These are phyloP conservation scores for Callyntrura sp. DNA, from an alignment of 2,888 invertebrate species.

Conservation along the genomic window DNA sequence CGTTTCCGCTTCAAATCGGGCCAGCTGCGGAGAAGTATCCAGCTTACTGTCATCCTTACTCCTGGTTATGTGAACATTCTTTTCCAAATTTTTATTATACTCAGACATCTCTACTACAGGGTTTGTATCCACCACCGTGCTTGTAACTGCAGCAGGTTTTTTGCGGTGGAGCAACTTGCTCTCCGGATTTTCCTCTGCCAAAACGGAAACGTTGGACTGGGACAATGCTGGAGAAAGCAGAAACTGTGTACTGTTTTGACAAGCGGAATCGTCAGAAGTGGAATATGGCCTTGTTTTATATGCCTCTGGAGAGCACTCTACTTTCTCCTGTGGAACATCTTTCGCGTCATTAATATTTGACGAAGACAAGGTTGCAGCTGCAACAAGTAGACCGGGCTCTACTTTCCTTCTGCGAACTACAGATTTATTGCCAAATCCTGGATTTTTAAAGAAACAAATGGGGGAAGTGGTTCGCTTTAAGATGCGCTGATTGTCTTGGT, in stretches of 20 bases:
- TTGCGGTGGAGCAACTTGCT: neutral
- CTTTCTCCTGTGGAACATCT: neutral
- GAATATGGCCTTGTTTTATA: no score
- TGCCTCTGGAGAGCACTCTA: neutral
- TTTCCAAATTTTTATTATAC: slow-evolving; percentile 39
- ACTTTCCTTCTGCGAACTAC: slow-evolving; percentile 23
- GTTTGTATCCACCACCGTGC: neutral
- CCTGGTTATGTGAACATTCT: no score
- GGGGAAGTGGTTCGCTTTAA: slow-evolving; percentile 64
- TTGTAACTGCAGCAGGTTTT: neutral
- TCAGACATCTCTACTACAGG: slow-evolving; percentile 15
- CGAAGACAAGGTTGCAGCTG: neutral
- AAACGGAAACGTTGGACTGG: slow-evolving; percentile 61
- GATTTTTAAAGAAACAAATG: slow-evolving; percentile 71
- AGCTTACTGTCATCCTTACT: no score
- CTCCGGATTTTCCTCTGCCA: slow-evolving; percentile 54
- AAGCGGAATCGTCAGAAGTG: slow-evolving; percentile 21
- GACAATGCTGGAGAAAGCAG: slow-evolving; percentile 72
- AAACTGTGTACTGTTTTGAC: slow-evolving; percentile 71
- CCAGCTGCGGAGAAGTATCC: neutral
- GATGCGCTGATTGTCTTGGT: slow-evolving; percentile 38
- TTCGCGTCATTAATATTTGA: slow-evolving; percentile 13
- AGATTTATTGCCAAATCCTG: slow-evolving; percentile 66
- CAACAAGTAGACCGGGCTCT: slow-evolving; percentile 16
- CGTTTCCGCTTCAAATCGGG: neutral